Evolutionary conservation across 2,888 invertebrate species (phyloP), one percentile per base, ranked within the genome.

Genomic region (Clunio marinus): DNA sequence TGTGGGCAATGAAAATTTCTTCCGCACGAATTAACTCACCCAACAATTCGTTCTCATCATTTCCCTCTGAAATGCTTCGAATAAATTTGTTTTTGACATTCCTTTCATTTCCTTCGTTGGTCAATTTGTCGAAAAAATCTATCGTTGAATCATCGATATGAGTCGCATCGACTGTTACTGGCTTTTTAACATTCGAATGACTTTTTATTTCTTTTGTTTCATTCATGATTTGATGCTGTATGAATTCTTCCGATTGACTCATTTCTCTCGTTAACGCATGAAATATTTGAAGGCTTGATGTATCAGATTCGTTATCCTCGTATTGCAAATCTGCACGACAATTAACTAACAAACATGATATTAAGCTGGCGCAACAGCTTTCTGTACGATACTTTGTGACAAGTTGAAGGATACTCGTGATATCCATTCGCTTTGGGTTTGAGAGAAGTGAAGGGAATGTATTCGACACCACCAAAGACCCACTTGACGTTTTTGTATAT

Each of bases 381-480:
- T 88, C 88, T 0, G 86, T 87, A 46, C 86, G 82, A 72, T 86
- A 85, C 73, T 84, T 85, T 0, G 88, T 84, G 71, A 88, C 75
- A 51, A 83, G 76, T 84, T 86, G 73, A 35, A 73, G 74, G 22
- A 25, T 57, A 13, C 55, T n/a, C 2, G 15, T 87, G 62, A 90
- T 82, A 2, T 91, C 88, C 24, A 92, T 82, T 71, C 86, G 85
- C 75, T 87, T 86, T 17, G 87, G 81, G 60, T 88, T 87, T 72
- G 87, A 84, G 41, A 89, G 79, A 65, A 89, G 80, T 68, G 82
- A 83, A 0, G 92, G 89, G 74, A 88, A 90, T 13, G 88, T 88
- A 74, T 91, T 91, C 73, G 87, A 88, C 75, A 88, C 89, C 27
- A 89, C 75, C 72, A 77, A 76, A 27, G 77, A 75, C 66, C 71